Evolutionary conservation across 2,888 invertebrate genomes (phyloP), one percentile per base, ranked within the genome.

Genomic region (Torymus tubicola): DNA sequence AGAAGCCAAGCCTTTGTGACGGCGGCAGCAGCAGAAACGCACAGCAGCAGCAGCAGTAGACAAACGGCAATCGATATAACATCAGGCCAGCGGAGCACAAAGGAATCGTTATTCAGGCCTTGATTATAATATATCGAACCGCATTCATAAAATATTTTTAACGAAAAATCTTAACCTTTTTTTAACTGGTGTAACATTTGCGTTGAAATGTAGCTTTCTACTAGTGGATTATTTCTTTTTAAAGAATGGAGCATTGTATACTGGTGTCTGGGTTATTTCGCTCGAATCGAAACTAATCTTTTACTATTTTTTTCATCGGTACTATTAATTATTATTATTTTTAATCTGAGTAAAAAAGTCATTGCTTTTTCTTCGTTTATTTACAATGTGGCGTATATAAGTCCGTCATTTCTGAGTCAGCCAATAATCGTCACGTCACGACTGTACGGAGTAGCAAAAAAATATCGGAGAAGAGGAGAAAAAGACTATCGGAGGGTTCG

Each of bases 21-120:
- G 3, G 24, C 61, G 52, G 14, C n/a, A 21, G 64, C 65, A 58
- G 52, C 65, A 18, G 21, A 42, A 42, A 10, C 21, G 42, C 42
- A 42, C 42, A 71, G 72, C n/a, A 57, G 60, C 58, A 60, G 68
- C 50, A 55, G 53, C 50, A 65, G 55, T 14, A 64, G 65, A 75
- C 74, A 70, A 79, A 74, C 69, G 69, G 65, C 80, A 80, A 80
- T 80, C 80, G 69, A 80, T 80, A 80, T 67, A 65, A 80, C 65
- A 69, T 75, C 71, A 24, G 50, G 21, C 60, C 65, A 75, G 21
- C 65, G 60, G 8, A 42, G 42, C 75, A 80, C 80, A 80, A 80
- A 80, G 80, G 55, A 75, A 75, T 71, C 61, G 64, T 65, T 75
- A 60, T 80, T 75, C 71, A 61, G 61, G 68, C 63, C 61, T 78